Evolutionary conservation across 2,797 vertebrate species (phyloP).

Genomic region (Ctenopoma multispine): DNA sequence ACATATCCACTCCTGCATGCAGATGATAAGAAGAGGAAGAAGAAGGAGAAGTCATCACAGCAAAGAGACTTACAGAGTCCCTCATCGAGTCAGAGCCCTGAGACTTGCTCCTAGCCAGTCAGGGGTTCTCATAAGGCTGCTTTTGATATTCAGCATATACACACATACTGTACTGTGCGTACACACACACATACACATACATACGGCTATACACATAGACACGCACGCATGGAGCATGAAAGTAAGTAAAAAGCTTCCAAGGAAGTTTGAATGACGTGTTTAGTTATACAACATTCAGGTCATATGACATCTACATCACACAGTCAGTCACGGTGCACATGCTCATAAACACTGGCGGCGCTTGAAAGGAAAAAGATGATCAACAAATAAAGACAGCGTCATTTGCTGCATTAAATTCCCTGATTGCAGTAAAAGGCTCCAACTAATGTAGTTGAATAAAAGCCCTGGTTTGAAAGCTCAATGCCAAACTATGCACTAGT

Average conservation of each 20-base stretch:
- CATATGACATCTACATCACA: slow-evolving; percentile 8
- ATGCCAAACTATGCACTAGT: not conserved
- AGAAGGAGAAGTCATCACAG: slow-evolving; percentile 30
- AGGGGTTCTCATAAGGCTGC: slow-evolving; percentile 11
- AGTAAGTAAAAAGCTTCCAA: slow-evolving; percentile 28
- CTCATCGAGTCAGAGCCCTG: slow-evolving; percentile 55
- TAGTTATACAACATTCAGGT: slow-evolving; percentile 18
- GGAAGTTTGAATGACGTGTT: slow-evolving; percentile 23
- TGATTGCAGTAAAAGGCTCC: slow-evolving; percentile 19
- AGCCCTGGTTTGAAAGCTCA: not conserved
- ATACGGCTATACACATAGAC: slow-evolving; percentile 8
- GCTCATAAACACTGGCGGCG: not conserved
- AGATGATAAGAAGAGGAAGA: slow-evolving; percentile 55
- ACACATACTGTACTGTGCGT: not conserved
- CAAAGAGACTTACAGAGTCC: slow-evolving; percentile 38
- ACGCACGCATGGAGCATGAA: slow-evolving; percentile 5
- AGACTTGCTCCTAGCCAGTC: slow-evolving; percentile 46
- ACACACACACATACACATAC: not conserved
- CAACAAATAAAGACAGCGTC: not conserved
- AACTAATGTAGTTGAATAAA: not conserved
- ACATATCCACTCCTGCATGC: slow-evolving; percentile 34
- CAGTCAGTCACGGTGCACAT: not conserved
- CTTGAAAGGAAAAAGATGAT: not conserved
- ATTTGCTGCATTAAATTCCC: slow-evolving; percentile 1
- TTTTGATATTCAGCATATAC: slow-evolving; percentile 45